phyloP scores from a whole-genome alignment of 1,140 invertebrate species.

The Drosophila ambigua region DNA sequence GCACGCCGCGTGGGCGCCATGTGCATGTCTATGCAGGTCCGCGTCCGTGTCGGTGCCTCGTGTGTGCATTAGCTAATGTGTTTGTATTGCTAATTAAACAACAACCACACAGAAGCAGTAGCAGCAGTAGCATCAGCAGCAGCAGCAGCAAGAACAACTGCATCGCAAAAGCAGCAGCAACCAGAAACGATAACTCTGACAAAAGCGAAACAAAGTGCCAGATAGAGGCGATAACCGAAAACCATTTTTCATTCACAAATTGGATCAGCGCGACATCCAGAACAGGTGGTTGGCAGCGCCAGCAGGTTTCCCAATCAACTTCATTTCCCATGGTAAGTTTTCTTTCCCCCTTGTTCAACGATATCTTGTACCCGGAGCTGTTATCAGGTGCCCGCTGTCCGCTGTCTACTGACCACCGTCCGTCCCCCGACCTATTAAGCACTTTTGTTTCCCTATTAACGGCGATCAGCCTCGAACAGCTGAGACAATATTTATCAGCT shows the following conservation, averaged over 20 bases:
- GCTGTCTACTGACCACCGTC: conserved; percentile 20
- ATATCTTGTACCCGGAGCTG: neutral
- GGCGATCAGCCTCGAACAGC: conserved; percentile 64
- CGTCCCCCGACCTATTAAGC: conserved; percentile 37
- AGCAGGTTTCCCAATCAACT: conserved; percentile 28
- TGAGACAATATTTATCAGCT: conserved; percentile 70
- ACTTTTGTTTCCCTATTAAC: conserved; percentile 65
- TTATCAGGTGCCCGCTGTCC: conserved; percentile 23
- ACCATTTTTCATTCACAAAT: conserved; percentile 54
- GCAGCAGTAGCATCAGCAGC: conserved; percentile 52
- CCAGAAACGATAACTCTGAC: conserved; percentile 63
- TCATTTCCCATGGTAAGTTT: conserved; percentile 64
- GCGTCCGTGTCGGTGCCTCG: conserved; percentile 34
- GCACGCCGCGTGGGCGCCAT: conserved; percentile 70
- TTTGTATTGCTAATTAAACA: conserved; percentile 80
- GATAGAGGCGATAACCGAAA: conserved; percentile 67
- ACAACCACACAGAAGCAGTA: conserved; percentile 43
- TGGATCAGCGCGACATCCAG: conserved; percentile 42
- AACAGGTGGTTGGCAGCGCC: conserved; percentile 45
- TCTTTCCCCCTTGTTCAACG: conserved; percentile 12
- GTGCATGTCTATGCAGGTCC: conserved; percentile 17
- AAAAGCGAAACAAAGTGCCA: conserved; percentile 70
- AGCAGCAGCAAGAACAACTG: conserved; percentile 9
- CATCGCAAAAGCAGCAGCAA: conserved; percentile 26
- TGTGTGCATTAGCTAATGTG: conserved; percentile 70